phyloP scores from a whole-genome alignment of 2,113 vertebrate genomes.

The Eurypyga helias region DNA sequence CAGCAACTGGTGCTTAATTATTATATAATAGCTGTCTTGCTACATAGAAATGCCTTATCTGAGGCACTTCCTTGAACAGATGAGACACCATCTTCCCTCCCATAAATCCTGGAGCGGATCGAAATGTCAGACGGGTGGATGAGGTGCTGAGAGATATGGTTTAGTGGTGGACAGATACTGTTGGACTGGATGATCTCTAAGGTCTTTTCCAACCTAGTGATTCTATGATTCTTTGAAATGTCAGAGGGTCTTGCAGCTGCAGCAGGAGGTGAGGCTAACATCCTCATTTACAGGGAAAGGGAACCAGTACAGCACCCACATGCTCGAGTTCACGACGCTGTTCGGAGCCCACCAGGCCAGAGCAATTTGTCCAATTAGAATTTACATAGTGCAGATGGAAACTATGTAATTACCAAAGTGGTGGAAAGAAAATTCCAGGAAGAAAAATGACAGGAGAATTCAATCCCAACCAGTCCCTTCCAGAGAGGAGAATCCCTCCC shows the following conservation, averaged over 20 bases:
- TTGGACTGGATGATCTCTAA: too few species aligned
- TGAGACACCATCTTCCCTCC: background rate
- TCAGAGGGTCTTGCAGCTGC: background rate
- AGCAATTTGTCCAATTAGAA: background rate
- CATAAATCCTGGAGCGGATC: background rate
- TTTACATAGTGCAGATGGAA: background rate
- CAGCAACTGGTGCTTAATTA: slow-evolving; percentile 58
- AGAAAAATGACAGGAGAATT: background rate
- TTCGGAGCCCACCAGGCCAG: background rate
- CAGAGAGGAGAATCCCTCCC: background rate
- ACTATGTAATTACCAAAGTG: fast-evolving
- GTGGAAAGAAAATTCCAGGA: background rate
- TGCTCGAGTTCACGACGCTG: background rate
- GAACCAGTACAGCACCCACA: background rate
- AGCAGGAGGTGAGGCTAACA: background rate
- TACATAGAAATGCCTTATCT: slow-evolving; percentile 26
- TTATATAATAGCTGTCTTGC: slow-evolving; percentile 32
- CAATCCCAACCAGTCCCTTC: background rate
- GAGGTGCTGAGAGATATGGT: too few species aligned
- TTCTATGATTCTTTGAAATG: too few species aligned
- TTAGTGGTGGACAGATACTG: too few species aligned
- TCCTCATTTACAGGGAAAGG: background rate
- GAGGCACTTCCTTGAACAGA: slow-evolving; percentile 1
- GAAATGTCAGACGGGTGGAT: background rate
- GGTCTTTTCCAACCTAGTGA: too few species aligned